Base-by-base conservation (phyloP, 2,113 vertebrate genomes). In the Polypterus senegalus region DNA sequence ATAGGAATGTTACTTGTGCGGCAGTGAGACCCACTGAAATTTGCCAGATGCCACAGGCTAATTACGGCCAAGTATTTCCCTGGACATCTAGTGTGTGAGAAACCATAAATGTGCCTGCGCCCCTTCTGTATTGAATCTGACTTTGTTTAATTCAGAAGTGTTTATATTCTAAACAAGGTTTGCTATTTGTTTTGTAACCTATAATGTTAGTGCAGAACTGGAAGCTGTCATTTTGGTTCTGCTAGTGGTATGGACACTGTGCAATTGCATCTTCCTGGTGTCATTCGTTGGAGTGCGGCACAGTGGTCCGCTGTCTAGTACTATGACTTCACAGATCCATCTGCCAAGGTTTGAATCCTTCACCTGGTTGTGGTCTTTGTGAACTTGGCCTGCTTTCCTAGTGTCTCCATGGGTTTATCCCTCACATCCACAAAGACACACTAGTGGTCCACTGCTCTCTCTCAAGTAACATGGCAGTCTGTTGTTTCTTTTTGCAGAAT, bases 1-100 rank as follows among this genome's bases (percentile, higher is more conserved):
- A 89, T 79, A 86, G 78, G 81, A 92, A 85, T 88, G 82, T 78
- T 86, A 81, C 81, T 81, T 63, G 74, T 83, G 66, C 74, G 67
- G 75, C 66, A 68, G 69, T 72, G 67, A 83, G 72, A 79, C 75
- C 82, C 70, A 67, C 75, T 94, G 93, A 97, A 84, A 87, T 86
- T 92, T 91, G 78, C 92, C 95, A 96, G 94, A 97, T 91, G 88
- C 87, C 77, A 64, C 61, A 68, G 67, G 71, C 85, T 87, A 85
- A 88, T 89, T 84, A 87, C 82, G 75, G 81, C 78, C 65, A 74
- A 87, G 70, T 86, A 84, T 88, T 88, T 92, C 86, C 84, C 84
- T 73, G 79, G 76, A 72, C 74, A 70, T 62, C 68, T 73, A 75
- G 85, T 73, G 79, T 87, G 82, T 86, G 84, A 87, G 87, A 89